Evolutionary conservation across 2,113 vertebrate species (phyloP), one percentile per base, ranked within the genome.

Genomic region (Phylloscopus trochilus): DNA sequence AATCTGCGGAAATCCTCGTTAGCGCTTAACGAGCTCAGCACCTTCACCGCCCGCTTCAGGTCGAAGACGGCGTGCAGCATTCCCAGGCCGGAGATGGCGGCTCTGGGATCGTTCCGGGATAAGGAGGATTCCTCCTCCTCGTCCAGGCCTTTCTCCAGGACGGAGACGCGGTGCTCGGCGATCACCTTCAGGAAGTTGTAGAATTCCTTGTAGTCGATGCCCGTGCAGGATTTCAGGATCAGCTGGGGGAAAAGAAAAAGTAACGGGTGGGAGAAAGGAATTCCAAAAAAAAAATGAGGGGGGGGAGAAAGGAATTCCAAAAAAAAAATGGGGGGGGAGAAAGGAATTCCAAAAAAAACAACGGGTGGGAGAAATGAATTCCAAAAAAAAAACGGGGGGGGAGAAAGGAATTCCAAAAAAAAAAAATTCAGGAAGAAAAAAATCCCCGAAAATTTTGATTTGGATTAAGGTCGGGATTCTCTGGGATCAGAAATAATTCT

Each of bases 171-270:
- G 91, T 97, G 99, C n/a, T 98, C 97, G 0, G 98, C 98, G 7
- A 99, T 98, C 37, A 98, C 97, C 93, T 98, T 99, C 69, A 99
- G 98, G 92, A 99, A 99, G 2, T 98, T 98, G 82, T 98, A 98
- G 95, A 99, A 99, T 86, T 99, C 99, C 63, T 96, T 97, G 49
- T 99, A 99, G 90, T 99, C 97, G 23, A 99, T 99, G 44, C 99
- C 99, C 0, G 99, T 98, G 97, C 99, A 99, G 22, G 99, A 98
- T 93, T 98, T 99, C 99, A 99, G 98, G 94, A 99, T 98, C 86
- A 99, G 96, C 99, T 99, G 37, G 37, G 37, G 41, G 13, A 41
- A 14, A 41, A 14, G 13, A 14, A 41, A 41, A 41, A 41, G 14
- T 5, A 52, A 17, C 22, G 11, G 16, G 11, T 15, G 3, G 13